Percentiles rank a stretch among this genome's conserved stretches.
Conservation (phyloP, 2,113 vertebrate species). For the Syrmaticus mikado region DNA sequence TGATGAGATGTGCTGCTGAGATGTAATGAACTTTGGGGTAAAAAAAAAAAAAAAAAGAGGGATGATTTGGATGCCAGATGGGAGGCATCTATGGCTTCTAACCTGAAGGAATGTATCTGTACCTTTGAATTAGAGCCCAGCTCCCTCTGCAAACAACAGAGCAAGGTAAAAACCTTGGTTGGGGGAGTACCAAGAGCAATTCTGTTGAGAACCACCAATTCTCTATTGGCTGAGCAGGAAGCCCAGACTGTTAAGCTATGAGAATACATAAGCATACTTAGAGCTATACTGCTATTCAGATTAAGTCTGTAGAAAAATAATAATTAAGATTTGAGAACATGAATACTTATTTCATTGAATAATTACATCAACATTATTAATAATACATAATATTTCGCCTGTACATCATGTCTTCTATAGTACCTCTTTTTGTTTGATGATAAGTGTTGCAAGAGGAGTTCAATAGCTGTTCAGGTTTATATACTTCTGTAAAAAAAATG, state of each 20-base stretch:
- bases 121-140: neutral
- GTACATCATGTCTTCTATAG: neutral
- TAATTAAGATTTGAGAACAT: neutral
- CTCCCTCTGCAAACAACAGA: neutral
- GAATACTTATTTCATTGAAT: neutral
- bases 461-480: neutral
- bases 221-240: neutral
- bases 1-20: neutral
- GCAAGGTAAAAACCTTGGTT: neutral
- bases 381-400: neutral
- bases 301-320: neutral
- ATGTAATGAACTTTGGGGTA: fast-evolving
- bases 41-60: neutral
- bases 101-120: neutral
- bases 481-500: neutral
- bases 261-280: neutral
- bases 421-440: neutral
- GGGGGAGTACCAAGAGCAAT: neutral
- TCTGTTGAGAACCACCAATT: neutral
- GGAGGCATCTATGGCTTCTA: neutral
- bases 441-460: neutral
- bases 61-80: neutral
- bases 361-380: neutral
- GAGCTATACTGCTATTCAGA: neutral
- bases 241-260: neutral